phyloP scores from a whole-genome alignment of 2,888 invertebrate genomes.

The Limnephilus rhombicus region DNA sequence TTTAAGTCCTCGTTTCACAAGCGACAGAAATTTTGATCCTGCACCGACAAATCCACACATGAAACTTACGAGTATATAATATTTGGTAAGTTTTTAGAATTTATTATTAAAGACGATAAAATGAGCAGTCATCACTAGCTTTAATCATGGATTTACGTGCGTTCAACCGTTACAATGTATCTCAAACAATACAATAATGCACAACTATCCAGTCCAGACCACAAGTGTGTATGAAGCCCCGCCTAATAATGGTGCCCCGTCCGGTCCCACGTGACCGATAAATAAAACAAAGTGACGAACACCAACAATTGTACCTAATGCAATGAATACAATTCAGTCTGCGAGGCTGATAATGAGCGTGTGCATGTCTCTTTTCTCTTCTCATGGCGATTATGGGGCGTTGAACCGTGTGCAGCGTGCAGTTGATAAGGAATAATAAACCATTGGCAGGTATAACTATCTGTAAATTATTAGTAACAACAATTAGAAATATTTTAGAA shows the following conservation, averaged over 20 bases:
- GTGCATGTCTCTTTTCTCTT: background rate
- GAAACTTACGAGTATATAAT: too few relatives aligned
- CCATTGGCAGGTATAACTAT: background rate
- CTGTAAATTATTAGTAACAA: too few relatives aligned
- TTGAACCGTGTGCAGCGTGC: conserved; percentile 21
- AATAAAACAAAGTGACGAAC: conserved; percentile 30
- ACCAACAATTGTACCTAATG: background rate
- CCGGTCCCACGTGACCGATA: conserved; percentile 42
- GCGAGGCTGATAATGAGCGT: conserved; percentile 12
- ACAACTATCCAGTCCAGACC: background rate
- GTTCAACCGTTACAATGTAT: background rate
- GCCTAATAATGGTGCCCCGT: background rate
- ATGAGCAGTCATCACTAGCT: too few relatives aligned
- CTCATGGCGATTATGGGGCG: conserved; percentile 35
- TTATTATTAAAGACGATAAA: too few relatives aligned
- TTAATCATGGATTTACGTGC: too few relatives aligned
- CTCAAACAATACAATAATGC: background rate
- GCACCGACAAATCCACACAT: too few relatives aligned
- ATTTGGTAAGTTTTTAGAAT: too few relatives aligned
- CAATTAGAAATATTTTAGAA: too few relatives aligned
- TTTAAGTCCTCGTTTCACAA: too few relatives aligned
- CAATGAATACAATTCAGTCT: conserved; percentile 27
- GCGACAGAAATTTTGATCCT: too few relatives aligned
- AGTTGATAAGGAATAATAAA: background rate
- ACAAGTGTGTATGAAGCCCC: background rate